A percentile compares a stretch with the other conserved stretches of the same genome.
Evolutionary conservation across 2,113 vertebrate species (phyloP).

Genomic region (Meleagris gallopavo): DNA sequence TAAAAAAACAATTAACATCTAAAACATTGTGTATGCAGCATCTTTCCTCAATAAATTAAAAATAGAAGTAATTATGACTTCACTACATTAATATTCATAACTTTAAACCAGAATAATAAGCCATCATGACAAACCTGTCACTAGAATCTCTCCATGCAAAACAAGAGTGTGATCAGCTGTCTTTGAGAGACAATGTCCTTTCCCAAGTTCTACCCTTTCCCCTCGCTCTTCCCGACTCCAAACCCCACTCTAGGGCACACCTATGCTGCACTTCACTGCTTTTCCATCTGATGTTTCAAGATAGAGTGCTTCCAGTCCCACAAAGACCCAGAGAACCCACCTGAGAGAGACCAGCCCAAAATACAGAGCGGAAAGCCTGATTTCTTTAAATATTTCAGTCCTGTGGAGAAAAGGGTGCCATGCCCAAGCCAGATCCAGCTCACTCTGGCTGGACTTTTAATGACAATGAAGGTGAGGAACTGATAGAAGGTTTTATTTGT

Average conservation of each 20-base stretch:
- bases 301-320: not conserved
- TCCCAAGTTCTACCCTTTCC: not conserved
- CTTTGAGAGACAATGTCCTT: conserved; percentile 38
- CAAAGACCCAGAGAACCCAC: not conserved
- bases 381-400: not conserved
- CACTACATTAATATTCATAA: conserved; percentile 82
- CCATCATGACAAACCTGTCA: conserved; percentile 71
- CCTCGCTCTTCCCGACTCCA: not conserved
- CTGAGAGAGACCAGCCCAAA: not conserved
- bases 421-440: not conserved
- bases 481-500: not conserved
- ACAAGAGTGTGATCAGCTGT: conserved; percentile 53
- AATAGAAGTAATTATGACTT: conserved; percentile 85
- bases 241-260: not conserved
- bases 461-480: not conserved
- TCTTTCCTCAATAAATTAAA: conserved; percentile 83
- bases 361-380: not conserved
- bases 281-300: not conserved
- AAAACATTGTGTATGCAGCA: conserved; percentile 79
- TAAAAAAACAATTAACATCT: conserved; percentile 81
- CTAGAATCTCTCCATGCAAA: conserved; percentile 68
- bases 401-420: not conserved
- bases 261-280: not conserved
- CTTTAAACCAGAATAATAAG: conserved; percentile 80
- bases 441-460: not conserved